These are phyloP conservation scores for Cryptotis parvus DNA, from an alignment of 2,113 vertebrate genomes.

Conservation along the genomic window DNA sequence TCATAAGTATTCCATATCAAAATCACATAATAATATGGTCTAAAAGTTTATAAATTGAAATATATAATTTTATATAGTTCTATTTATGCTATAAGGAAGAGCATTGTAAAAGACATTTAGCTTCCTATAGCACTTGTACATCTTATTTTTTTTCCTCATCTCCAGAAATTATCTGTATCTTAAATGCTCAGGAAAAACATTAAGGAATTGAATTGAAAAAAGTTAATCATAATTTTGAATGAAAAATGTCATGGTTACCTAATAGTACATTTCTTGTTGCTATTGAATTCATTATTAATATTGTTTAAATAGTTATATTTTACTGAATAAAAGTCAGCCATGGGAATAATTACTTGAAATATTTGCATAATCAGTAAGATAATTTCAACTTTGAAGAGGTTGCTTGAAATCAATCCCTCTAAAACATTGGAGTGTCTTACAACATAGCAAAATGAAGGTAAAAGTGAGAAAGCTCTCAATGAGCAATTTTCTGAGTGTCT, in stretches of 20 bases:
- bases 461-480: neutral
- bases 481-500: slow-evolving; percentile 11
- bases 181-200: neutral
- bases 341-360: neutral
- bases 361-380: neutral
- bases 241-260: neutral
- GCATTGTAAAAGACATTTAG: neutral
- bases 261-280: neutral
- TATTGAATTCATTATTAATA: neutral
- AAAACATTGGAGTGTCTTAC: neutral
- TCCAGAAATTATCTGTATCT: slow-evolving; percentile 2
- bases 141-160: neutral
- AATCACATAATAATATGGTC: neutral
- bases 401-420: neutral
- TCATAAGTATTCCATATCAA: neutral
- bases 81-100: neutral
- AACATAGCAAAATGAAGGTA: neutral
- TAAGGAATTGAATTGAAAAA: neutral
- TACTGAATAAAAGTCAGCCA: neutral
- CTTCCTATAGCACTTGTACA: neutral
- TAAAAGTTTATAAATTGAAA: neutral
- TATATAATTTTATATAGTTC: neutral
- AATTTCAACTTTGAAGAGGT: neutral
- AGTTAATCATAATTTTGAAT: neutral
- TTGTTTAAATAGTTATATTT: neutral